Base-by-base conservation (phyloP, 1,140 invertebrate genomes). In the Calephelis nemesis region DNA sequence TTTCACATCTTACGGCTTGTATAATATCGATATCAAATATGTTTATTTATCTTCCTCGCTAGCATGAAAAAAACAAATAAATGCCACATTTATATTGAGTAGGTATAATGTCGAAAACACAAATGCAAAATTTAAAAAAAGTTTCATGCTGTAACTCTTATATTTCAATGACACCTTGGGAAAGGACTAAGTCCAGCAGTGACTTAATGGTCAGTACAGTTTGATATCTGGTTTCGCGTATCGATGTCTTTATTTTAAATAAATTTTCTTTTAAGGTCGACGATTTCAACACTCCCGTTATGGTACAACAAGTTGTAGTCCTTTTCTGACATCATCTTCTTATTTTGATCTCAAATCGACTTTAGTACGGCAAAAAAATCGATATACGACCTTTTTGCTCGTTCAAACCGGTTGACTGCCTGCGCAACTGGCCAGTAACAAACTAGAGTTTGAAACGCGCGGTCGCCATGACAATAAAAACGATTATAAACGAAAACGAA, bases 391-490 rank as follows among this genome's bases (percentile, higher is more conserved):
- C 81, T 85, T 85, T 75, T 74, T 68, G 71, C 67, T 60, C 68
- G 47, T 66, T 62, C 71, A 69, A 76, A 77, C 76, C 70, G 76
- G 78, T 77, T 67, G 47, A 54, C 75, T 79, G 79, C 80, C 60
- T 54, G 64, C 65, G 72, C 71, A 68, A 63, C 69, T 77, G 70
- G 71, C 69, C 84, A 83, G 86, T 85, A 74, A 71, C 67, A 64
- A 67, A 78, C 69, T 71, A 74, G 84, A 81, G 74, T 47, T 69
- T 63, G 73, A 76, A 78, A 73, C 79, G 87, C 75, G 84, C 82
- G 84, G 87, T 77, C 85, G 87, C 85, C 74, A 90, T 90, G 87
- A 68, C 49, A 30, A 67, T 47, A 71, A 76, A 78, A 87, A 85
- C 83, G 81, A 86, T 78, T 73, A 63, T 77, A 72, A 80, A 81